Base-by-base conservation (phyloP, 2,888 invertebrate genomes). In the Thereva unica region DNA sequence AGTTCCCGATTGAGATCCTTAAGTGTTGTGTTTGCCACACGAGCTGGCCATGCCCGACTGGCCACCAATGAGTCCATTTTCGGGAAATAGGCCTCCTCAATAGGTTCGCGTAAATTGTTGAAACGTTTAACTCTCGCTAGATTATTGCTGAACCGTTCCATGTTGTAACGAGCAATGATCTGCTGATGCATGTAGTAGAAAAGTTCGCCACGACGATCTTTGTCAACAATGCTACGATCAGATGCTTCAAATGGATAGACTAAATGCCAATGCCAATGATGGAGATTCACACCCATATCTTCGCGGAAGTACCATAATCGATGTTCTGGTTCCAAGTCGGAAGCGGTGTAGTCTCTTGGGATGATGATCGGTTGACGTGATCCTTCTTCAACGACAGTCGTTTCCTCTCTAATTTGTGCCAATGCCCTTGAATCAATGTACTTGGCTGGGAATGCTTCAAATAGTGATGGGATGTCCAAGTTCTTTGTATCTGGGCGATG, bases 101-200 rank as follows among this genome's bases (percentile, higher is more conserved):
- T 89, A 4, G 89, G 86, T 7, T 84, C 83, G 1, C 85, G 83
- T 79, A 88, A 85, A 77, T 90, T 84, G 69, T 83, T 84, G 71
- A 84, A 84, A 1, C 87, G 84, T 12, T 80, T 80, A 2, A 87
- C 87, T 0, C 88, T 85, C 0, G 82, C 75, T 72, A 92, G 76
- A 2, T 83, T 83, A 76, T 90, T 90, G 76, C 87, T 88, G 66
- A 91, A 76, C 1, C 92, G 85, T 77, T 91, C 91, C 61, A 83
- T 77, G 75, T 90, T 90, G 80, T 89, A 91, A 72, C 90, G 88
- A 4, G 73, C 74, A 0, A 75, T 49, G 5, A 75, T 64, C 69
- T 71, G 89, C 75, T 88, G 84, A 73, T 90, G 90, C 89, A 89
- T 89, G 74, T 89, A 89, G 74, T 87, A 92, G 82, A 91, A 91